phyloP scores from a whole-genome alignment of 2,113 vertebrate species.

The Motacilla tschutschensis region DNA sequence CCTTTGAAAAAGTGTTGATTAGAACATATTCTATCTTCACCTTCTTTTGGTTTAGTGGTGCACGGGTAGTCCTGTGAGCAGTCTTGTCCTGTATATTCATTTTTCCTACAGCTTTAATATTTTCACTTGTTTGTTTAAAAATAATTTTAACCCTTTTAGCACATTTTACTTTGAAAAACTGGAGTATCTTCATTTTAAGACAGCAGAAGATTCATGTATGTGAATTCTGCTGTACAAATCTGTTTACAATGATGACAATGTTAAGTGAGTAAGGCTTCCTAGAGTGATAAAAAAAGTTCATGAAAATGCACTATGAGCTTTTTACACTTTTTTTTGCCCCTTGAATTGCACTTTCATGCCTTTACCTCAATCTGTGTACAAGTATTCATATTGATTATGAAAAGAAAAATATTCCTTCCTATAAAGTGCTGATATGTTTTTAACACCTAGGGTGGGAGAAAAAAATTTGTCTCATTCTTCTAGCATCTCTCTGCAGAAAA shows the following conservation, averaged over 20 bases:
- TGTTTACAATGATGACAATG: fast-evolving
- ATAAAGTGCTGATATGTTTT: not conserved
- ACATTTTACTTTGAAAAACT: not conserved
- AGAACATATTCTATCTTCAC: not conserved
- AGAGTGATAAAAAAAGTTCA: not conserved
- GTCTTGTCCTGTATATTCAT: not conserved
- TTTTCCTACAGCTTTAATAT: not conserved
- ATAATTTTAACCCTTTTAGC: not conserved
- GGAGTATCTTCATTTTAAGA: not conserved
- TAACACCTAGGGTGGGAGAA: not conserved
- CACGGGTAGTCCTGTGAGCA: not conserved
- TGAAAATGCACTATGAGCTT: not conserved
- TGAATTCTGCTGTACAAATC: not conserved
- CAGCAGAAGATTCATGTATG: not conserved
- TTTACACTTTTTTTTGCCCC: not conserved
- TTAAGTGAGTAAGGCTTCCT: not conserved
- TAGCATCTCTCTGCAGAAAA: not conserved
- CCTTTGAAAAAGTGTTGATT: not conserved
- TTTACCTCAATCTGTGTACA: not conserved
- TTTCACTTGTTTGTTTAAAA: not conserved
- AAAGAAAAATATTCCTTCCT: not conserved
- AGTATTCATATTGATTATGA: not conserved
- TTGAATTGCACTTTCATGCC: not conserved
- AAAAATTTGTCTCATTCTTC: not conserved
- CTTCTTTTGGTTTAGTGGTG: not conserved